Base-by-base conservation (phyloP, 53 echinoderm and acorn worm genomes). In the Echinarachnius parma region DNA sequence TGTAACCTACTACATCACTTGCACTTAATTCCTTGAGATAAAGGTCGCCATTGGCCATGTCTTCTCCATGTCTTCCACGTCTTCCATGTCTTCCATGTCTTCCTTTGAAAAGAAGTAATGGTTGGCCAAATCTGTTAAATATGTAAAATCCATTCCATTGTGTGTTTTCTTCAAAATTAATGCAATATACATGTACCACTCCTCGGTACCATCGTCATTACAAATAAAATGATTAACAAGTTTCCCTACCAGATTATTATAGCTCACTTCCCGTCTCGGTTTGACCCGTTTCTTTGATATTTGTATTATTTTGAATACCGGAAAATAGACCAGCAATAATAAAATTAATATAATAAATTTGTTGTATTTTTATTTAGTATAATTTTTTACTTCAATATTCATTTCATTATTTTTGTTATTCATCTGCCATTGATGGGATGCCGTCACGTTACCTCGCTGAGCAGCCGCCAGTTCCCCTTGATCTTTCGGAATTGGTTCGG, bases 11-110 rank as follows among this genome's bases (percentile, higher is more conserved):
- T 27, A 64, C 23, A 64, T 64, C 64, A 42, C 9, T 64, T 15
- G 64, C 64, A 9, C 13, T 64, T n/a, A 25, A 64, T 46, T 46
- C 64, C 15, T 64, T 64, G 1, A 64, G 45, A 45, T 64, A 64
- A 1, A 64, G 10, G 27, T 64, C 64, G 1, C 64, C 64, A 1
- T 3, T 23, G 1, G 24, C 44, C n/a, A 64, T 14, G n/a, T 64
- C 64, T 14, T 9, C 24, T 2, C n/a, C n/a, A n/a, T n/a, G n/a
- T n/a, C n/a, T n/a, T n/a, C n/a, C n/a, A n/a, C n/a, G n/a, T n/a
- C n/a, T n/a, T n/a, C n/a, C n/a, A n/a, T n/a, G n/a, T 10, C 26
- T 3, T 45, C 46, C 1, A 45, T 46, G 8, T 64, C 64, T 19
- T 64, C 25, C 7, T 13, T 14, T n/a, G n/a, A n/a, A 26, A 23